phyloP scores from a whole-genome alignment of 2,888 invertebrate species.

The Synanthedon tipuliformis region DNA sequence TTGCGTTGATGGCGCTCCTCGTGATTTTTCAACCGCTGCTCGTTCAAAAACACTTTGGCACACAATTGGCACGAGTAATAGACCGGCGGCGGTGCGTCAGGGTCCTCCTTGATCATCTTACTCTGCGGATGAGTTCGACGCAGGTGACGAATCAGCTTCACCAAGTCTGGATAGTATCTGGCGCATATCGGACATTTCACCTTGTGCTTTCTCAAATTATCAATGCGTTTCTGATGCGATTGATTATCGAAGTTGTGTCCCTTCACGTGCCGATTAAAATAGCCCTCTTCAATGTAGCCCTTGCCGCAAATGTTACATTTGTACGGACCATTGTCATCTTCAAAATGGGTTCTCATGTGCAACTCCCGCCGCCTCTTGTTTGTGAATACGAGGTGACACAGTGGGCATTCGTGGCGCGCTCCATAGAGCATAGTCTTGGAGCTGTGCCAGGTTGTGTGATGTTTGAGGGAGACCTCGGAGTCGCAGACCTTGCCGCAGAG shows the following conservation, averaged over 20 bases:
- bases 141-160: constrained; percentile 58
- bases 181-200: constrained; percentile 60
- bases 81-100: constrained; percentile 49
- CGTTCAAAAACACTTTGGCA: constrained; percentile 53
- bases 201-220: constrained; percentile 48
- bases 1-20: constrained; percentile 53
- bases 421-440: constrained; percentile 53
- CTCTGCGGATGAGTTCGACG: constrained; percentile 57
- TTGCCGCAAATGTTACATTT: constrained; percentile 65
- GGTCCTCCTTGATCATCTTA: constrained; percentile 64
- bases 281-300: constrained; percentile 63
- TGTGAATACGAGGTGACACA: constrained; percentile 58
- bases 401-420: constrained; percentile 52
- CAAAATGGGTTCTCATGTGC: constrained; percentile 59
- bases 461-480: constrained; percentile 50
- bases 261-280: constrained; percentile 57
- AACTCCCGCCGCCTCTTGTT: constrained; percentile 56
- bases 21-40: constrained; percentile 41
- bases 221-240: constrained; percentile 48
- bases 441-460: constrained; percentile 55
- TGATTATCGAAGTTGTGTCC: constrained; percentile 64
- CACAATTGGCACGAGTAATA: constrained; percentile 56
- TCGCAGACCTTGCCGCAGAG: constrained; percentile 60
- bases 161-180: constrained; percentile 47
- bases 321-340: constrained; percentile 62